phyloP scores from a whole-genome alignment of 1,140 invertebrate genomes.

The Streblospio benedicti region DNA sequence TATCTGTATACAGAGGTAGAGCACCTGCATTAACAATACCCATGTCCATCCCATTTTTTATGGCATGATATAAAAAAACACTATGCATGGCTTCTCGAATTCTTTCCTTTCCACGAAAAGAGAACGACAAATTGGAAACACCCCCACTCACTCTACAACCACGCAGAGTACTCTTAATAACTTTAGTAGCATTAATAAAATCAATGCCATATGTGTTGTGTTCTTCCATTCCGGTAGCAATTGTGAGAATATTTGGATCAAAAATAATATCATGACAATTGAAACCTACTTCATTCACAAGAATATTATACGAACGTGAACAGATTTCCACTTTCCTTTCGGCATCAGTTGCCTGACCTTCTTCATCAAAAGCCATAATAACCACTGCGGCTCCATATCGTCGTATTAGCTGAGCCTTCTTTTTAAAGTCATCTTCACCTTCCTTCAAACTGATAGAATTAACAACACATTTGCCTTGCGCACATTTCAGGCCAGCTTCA shows the following conservation, averaged over 20 bases:
- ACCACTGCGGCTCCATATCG: constrained; percentile 57
- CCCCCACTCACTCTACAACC: constrained; percentile 55
- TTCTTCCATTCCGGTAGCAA: constrained; percentile 59
- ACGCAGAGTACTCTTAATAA: constrained; percentile 52
- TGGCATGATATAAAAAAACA: constrained; percentile 57
- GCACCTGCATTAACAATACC: constrained; percentile 57
- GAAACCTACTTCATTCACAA: constrained; percentile 52
- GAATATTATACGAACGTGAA: constrained; percentile 50
- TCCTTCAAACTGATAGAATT: constrained; percentile 58
- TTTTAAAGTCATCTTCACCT: constrained; percentile 53
- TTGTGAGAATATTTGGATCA: constrained; percentile 59
- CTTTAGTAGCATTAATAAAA: constrained; percentile 53
- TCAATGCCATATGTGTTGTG: constrained; percentile 54
- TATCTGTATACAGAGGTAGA: constrained; percentile 54
- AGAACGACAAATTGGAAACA: constrained; percentile 59
- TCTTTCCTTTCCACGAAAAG: constrained; percentile 56
- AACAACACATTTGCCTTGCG: constrained; percentile 57
- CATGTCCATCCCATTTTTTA: constrained; percentile 57
- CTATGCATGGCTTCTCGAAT: constrained; percentile 59
- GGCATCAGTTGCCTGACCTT: constrained; percentile 54
- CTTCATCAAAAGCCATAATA: constrained; percentile 49
- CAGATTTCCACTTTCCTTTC: constrained; percentile 55
- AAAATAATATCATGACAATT: constrained; percentile 58
- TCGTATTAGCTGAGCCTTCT: constrained; percentile 48
- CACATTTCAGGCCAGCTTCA: constrained; percentile 55